A percentile compares a stretch with the other conserved stretches of the same genome.
phyloP scores from a whole-genome alignment of 1,140 invertebrate genomes.

The Acarapis woodi region DNA sequence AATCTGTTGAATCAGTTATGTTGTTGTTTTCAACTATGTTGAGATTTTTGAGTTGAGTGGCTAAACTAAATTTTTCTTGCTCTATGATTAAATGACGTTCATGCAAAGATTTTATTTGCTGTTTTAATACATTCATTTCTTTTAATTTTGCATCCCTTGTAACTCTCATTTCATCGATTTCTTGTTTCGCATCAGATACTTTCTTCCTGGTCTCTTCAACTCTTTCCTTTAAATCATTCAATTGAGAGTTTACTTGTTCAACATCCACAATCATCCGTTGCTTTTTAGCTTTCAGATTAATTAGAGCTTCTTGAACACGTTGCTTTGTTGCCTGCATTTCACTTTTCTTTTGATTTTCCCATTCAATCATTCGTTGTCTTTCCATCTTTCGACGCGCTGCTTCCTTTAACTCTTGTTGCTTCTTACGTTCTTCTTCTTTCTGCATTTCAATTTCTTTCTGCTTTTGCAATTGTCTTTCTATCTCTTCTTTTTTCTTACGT shows the following conservation, averaged over 20 bases:
- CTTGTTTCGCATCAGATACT: slow-evolving; percentile 68
- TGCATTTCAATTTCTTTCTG: slow-evolving; percentile 44
- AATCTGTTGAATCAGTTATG: slow-evolving; percentile 1
- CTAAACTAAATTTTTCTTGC: slow-evolving; percentile 14
- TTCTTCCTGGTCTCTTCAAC: slow-evolving; percentile 58
- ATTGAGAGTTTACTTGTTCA: slow-evolving; percentile 24
- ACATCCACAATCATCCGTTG: slow-evolving; percentile 53
- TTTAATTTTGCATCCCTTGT: slow-evolving; percentile 61
- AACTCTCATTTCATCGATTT: slow-evolving; percentile 78
- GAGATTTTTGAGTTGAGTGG: slow-evolving; percentile 11
- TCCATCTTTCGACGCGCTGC: slow-evolving; percentile 54
- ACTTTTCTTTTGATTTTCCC: slow-evolving; percentile 69
- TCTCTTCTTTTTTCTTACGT: slow-evolving; percentile 19
- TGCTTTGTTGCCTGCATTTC: slow-evolving; percentile 55
- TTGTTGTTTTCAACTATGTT: background rate
- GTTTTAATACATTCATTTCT: slow-evolving; percentile 62
- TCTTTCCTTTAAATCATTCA: slow-evolving; percentile 14
- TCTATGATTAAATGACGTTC: slow-evolving; percentile 23
- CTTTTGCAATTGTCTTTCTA: slow-evolving; percentile 41
- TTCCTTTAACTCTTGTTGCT: slow-evolving; percentile 35
- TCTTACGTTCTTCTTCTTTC: slow-evolving; percentile 22
- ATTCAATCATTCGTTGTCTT: slow-evolving; percentile 70
- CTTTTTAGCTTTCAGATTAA: slow-evolving; percentile 64
- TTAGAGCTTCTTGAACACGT: slow-evolving; percentile 55
- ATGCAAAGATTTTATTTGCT: slow-evolving; percentile 27